A percentile compares a stretch with the other conserved stretches of the same genome.
phyloP scores from a whole-genome alignment of 2,113 vertebrate genomes.

The Bubo scandiacus region DNA sequence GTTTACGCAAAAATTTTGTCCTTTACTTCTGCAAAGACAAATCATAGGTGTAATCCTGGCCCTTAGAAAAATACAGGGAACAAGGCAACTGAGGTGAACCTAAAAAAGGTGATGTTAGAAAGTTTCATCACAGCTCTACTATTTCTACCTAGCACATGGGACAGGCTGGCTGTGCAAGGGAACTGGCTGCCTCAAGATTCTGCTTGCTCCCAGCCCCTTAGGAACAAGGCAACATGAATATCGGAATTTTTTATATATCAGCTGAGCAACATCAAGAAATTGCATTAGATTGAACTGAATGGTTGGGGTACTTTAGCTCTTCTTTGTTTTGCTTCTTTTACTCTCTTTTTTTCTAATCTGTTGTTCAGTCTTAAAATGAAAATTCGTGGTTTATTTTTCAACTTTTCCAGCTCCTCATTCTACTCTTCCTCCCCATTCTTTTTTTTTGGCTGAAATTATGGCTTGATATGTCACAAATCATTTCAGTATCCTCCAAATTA shows the following conservation, averaged over 20 bases:
- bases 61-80: neutral
- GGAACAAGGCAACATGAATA: neutral
- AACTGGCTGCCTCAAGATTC: neutral
- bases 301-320: neutral
- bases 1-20: neutral
- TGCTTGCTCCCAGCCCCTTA: neutral
- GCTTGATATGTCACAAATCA: neutral
- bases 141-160: neutral
- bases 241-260: neutral
- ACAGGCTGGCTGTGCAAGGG: neutral
- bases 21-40: neutral
- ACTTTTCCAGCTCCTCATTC: neutral
- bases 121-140: neutral
- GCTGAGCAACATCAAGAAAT: neutral
- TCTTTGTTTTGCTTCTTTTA: neutral
- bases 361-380: neutral
- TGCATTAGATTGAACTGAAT: neutral
- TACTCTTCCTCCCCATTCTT: rapidly evolving
- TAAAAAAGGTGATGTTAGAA: neutral
- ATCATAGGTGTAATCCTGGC: neutral
- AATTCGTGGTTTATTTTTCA: neutral
- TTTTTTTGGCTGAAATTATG: neutral
- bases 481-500: neutral
- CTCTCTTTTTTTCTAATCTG: neutral
- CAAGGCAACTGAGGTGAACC: neutral